Evolutionary conservation across 2,113 vertebrate species (phyloP).

Genomic region (Coreoperca whiteheadi): DNA sequence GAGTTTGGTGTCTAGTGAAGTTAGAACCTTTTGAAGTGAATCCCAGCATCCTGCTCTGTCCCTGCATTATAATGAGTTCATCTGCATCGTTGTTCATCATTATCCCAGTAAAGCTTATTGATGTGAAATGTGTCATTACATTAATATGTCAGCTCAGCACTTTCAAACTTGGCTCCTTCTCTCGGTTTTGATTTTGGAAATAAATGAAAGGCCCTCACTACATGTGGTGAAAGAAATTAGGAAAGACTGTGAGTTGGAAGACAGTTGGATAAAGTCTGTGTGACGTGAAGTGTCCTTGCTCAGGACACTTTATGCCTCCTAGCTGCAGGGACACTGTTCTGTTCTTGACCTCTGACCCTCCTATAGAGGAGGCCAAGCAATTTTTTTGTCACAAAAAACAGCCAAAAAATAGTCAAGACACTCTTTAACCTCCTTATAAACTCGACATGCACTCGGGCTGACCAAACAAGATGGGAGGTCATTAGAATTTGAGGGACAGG

Average conservation of each 20-base stretch:
- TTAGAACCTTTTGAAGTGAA: slow-evolving; percentile 36
- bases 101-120: slow-evolving; percentile 54
- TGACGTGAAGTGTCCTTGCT: slow-evolving; percentile 18
- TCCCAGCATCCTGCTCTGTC: slow-evolving; percentile 26
- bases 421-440: slow-evolving; percentile 11
- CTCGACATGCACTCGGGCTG: not conserved
- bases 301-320: not conserved
- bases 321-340: slow-evolving; percentile 2
- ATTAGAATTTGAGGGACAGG: slow-evolving; percentile 37
- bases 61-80: slow-evolving; percentile 62
- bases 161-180: slow-evolving; percentile 53
- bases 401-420: slow-evolving; percentile 7
- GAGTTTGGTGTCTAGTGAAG: slow-evolving; percentile 11
- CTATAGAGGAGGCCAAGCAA: not conserved
- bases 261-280: slow-evolving; percentile 2
- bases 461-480: not conserved
- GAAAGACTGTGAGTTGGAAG: slow-evolving; percentile 6
- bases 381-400: slow-evolving; percentile 4
- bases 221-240: slow-evolving; percentile 13
- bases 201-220: slow-evolving; percentile 46
- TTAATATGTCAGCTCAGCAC: slow-evolving; percentile 61
- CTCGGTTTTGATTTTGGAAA: slow-evolving; percentile 52
- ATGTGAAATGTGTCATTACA: slow-evolving; percentile 61
- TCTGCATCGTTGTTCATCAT: slow-evolving; percentile 63
- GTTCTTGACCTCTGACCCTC: slow-evolving; percentile 19